Base-by-base conservation (phyloP, 2,888 invertebrate species). In the Conchocele bisecta region DNA sequence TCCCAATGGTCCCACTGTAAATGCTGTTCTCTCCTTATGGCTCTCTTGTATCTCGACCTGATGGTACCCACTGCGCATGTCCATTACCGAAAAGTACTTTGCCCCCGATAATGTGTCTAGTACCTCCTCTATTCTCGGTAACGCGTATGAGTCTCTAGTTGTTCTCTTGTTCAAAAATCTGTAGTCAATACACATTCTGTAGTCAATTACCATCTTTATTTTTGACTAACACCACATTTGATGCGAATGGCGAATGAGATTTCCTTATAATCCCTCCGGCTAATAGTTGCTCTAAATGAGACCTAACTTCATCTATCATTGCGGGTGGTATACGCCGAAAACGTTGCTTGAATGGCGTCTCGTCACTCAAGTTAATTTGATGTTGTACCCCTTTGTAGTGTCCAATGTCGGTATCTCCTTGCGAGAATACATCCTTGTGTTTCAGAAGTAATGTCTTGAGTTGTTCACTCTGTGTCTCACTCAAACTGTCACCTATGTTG, bases 121-220 rank as follows among this genome's bases (percentile, higher is more conserved):
- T 11, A 48, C 35, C n/a, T 59, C 59, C n/a, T 56, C 56, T 17
- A 39, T 22, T n/a, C 56, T 31, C 7, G 56, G 41, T 22, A 56
- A 56, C 13, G 56, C 41, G 28, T 56, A 56, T 15, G 58, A 58
- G 22, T 58, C 44, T 31, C 20, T 44, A 15, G 31, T 44, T 13
- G 58, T 44, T 9, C 58, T 48, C n/a, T n/a, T n/a, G n/a, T n/a
- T n/a, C n/a, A n/a, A n/a, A n/a, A n/a, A n/a, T n/a, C n/a, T n/a
- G n/a, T 58, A 58, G 33, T 58, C 58, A 7, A 58, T 22, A n/a
- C 58, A 58, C 42, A 58, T 44, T 1, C 56, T 1, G n/a, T n/a
- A n/a, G n/a, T 2, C 39, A 9, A 5, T 17, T 39, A 2, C 24
- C 24, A 39, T 56, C 56, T 2, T 24, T 24, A 17, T 56, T 56